Base-by-base conservation (phyloP, 2,797 vertebrate species). In the Vireo griseus region DNA sequence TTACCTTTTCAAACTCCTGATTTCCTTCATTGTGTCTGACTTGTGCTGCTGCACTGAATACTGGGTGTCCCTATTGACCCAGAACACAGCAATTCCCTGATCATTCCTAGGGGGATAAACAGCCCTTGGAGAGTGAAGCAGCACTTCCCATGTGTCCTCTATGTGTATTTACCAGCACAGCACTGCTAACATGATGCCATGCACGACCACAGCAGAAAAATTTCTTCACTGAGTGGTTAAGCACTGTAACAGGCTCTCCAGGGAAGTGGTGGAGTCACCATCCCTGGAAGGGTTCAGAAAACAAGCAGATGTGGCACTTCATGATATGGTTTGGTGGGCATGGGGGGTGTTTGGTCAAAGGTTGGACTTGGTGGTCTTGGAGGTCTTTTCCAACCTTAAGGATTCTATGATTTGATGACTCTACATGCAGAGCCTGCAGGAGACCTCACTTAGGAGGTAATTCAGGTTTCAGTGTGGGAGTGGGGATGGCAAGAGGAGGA, bases 341-440 rank as follows among this genome's bases (percentile, higher is more conserved):
- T 8, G 1, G 14, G 10, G 21, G 13, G 0, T 4, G 25, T 42
- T 84, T 5, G 6, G 14, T 5, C 6, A 0, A 7, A 40, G 37
- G 25, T 10, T 65, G 25, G 33, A 4, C 33, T 40, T 65, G 37
- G 7, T 33, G 44, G 16, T 42, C 39, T 47, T 40, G 18, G 25
- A 72, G 18, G 18, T 51, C 39, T 65, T 71, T 65, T 28, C 73
- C 66, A 52, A 1, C 45, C 15, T 58, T n/a, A 47, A 31, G 8
- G 18, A 28, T 52, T 51, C 15, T 10, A 1, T n/a, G n/a, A 26
- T 45, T 18, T 25, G 17, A 51, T 8, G 13, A 40, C 51, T 58
- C n/a, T 39, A 0, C 59, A 7, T 39, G 31, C 80, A 76, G 63
- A 67, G 20, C 63, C 39, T 37, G 52, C 61, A 72, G 57, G 40